Evolutionary conservation across 2,113 vertebrate genomes (phyloP).

Genomic region (Oxygymnocypris stewartii): DNA sequence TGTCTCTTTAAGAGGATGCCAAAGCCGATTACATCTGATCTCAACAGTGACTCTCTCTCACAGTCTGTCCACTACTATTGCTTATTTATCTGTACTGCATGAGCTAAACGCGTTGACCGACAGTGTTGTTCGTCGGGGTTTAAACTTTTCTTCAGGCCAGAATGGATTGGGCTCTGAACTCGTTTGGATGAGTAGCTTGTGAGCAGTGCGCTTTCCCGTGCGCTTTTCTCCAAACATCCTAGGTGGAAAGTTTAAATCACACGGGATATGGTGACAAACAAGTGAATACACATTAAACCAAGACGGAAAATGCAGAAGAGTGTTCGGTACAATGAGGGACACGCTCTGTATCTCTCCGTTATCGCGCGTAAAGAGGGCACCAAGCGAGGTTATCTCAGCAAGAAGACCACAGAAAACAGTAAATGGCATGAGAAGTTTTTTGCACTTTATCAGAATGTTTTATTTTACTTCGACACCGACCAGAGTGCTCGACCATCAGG

Average conservation of each 20-base stretch:
- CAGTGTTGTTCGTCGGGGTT: not conserved
- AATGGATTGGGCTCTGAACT: conserved; percentile 58
- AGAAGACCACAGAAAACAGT: conserved; percentile 93
- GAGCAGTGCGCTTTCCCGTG: conserved; percentile 65
- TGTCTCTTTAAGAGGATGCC: conserved; percentile 76
- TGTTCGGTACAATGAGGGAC: conserved; percentile 95
- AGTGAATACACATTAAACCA: conserved; percentile 52
- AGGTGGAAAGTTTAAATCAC: conserved; percentile 23
- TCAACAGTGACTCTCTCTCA: conserved; percentile 72
- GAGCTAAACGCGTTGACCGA: not conserved
- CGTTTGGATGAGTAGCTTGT: conserved; percentile 45
- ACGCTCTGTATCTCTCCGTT: conserved; percentile 88
- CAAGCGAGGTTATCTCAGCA: conserved; percentile 90
- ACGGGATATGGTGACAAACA: conserved; percentile 56
- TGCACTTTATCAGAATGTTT: conserved; percentile 92
- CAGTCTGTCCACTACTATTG: conserved; percentile 64
- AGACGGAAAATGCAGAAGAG: conserved; percentile 89
- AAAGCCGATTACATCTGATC: conserved; percentile 85
- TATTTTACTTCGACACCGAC: conserved; percentile 97
- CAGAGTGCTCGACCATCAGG: conserved; percentile 91
- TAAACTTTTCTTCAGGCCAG: conserved; percentile 10
- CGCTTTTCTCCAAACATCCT: conserved; percentile 49
- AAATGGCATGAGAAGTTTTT: conserved; percentile 98
- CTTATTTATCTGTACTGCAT: not conserved
- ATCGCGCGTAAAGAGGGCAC: conserved; percentile 94